These are phyloP conservation scores for Nomada fucata DNA, from an alignment of 2,888 invertebrate species.

Conservation along the genomic window DNA sequence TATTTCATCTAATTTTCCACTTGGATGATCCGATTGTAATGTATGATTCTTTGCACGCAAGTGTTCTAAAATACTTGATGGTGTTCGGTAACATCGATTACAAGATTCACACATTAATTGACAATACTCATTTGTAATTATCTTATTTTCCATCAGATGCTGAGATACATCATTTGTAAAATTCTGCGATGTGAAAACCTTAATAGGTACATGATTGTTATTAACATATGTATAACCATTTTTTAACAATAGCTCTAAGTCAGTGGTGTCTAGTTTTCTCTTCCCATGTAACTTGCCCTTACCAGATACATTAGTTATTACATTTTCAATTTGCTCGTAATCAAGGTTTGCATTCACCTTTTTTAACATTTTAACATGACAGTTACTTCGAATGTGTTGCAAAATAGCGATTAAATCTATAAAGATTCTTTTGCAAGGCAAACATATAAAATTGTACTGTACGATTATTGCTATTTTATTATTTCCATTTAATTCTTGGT, in stretches of 20 bases:
- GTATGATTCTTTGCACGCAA: background rate
- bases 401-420: background rate
- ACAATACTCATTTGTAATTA: constrained; percentile 5
- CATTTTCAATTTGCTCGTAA: background rate
- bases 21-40: background rate
- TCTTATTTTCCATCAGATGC: background rate
- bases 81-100: background rate
- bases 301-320: background rate
- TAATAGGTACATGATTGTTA: background rate
- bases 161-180: background rate
- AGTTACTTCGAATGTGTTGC: background rate
- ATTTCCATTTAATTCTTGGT: background rate
- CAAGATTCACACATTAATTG: constrained; percentile 9
- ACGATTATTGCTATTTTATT: background rate
- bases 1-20: background rate
- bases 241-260: background rate
- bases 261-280: background rate
- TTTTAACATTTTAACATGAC: background rate
- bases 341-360: background rate
- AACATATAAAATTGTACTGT: background rate
- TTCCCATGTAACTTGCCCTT: background rate
- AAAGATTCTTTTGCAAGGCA: background rate
- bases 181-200: background rate
- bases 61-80: background rate
- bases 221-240: background rate